Base-by-base conservation (phyloP, 2,797 vertebrate genomes). In the Pangasius larnaudii region DNA sequence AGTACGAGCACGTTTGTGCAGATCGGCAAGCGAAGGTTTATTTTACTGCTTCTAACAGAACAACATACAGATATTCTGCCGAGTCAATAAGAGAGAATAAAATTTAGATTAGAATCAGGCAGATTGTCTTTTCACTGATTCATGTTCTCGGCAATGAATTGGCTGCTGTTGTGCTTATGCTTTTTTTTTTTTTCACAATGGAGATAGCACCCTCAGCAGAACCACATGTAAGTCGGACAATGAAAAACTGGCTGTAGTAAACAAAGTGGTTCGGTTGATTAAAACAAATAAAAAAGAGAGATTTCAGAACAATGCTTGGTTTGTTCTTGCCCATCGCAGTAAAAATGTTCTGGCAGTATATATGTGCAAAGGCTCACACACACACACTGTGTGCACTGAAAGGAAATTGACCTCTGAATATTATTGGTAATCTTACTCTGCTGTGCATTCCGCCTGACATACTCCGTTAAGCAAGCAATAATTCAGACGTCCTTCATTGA, bases 401-500 rank as follows among this genome's bases (percentile, higher is more conserved):
- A 82, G 89, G 84, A 90, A 89, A 89, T 88, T 91, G 91, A 90
- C 90, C 88, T 90, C 85, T 9, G 89, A 91, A 91, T 91, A 91
- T 91, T 91, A 92, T 91, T 88, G 91, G 89, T 89, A 92, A 91
- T 92, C 90, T 88, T 82, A 91, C 86, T 85, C 85, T 51, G 82
- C 86, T 89, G 87, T 84, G 86, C 90, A 87, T 89, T 90, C 75
- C 85, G 87, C 88, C 86, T 91, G 91, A 90, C 91, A 89, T 88
- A 83, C 90, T 89, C 90, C 36, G 89, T 91, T 91, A 92, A 90
- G 89, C 89, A 88, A 89, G 89, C 89, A 86, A 91, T 92, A 92
- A 91, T 91, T 90, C 89, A 89, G 90, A 82, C 84, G 42, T 89
- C 86, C 84, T 87, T 89, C 88, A 90, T 92, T 90, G 89, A 90